These are phyloP conservation scores for Clusia tigrina DNA, from an alignment of 2,888 invertebrate genomes.

Conservation along the genomic window DNA sequence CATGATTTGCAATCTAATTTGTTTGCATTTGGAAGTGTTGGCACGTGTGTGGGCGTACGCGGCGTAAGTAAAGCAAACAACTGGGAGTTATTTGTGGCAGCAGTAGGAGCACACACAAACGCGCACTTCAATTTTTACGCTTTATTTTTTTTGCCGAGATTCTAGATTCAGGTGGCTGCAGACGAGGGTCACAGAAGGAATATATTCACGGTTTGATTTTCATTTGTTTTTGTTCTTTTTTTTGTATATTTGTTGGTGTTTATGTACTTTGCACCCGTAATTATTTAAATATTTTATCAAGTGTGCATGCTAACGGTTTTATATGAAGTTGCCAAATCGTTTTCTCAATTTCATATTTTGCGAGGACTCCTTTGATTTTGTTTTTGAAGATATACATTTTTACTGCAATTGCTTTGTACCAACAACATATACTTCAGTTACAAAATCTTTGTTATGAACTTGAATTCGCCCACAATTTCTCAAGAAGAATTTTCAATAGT, in stretches of 20 bases:
- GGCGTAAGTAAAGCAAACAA: constrained; percentile 52
- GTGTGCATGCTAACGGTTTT: neutral
- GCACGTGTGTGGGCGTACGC: no score
- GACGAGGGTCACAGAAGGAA: neutral
- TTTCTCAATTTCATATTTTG: no score
- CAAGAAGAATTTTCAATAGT: no score
- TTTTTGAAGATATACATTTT: no score
- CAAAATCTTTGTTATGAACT: no score
- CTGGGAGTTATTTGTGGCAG: neutral
- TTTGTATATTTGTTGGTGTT: neutral
- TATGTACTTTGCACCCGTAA: neutral
- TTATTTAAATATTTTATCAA: neutral
- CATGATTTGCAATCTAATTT: constrained; percentile 56
- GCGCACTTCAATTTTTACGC: neutral
- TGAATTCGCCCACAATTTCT: no score
- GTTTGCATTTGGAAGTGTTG: constrained; percentile 50
- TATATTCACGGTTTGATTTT: no score
- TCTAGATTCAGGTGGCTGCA: neutral
- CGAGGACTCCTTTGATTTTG: no score
- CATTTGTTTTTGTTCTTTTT: neutral
- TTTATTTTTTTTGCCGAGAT: neutral
- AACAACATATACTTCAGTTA: no score
- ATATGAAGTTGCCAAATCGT: no score
- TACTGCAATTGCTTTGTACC: no score
- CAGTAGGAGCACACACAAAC: neutral